A percentile compares a stretch with the other conserved stretches of the same genome.
Evolutionary conservation across 2,113 vertebrate genomes (phyloP).

Genomic region (Dicerorhinus sumatrensis): DNA sequence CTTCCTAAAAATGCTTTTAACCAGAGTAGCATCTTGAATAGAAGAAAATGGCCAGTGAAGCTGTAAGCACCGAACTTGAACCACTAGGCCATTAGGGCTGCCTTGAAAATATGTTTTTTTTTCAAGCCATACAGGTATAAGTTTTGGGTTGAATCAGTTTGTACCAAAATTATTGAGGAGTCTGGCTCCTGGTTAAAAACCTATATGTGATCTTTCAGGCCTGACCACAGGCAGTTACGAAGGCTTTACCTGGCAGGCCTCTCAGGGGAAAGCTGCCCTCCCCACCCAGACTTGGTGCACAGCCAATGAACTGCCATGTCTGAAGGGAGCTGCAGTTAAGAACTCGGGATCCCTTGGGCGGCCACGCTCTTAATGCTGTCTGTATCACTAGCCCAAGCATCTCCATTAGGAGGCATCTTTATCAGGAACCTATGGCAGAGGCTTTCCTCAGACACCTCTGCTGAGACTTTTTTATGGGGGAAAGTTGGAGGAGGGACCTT

Average conservation of each 20-base stretch:
- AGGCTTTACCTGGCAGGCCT: neutral
- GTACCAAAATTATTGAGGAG: neutral
- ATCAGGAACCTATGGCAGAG: neutral
- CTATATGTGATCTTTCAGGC: neutral
- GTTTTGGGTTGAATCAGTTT: neutral
- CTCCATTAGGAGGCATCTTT: too few relatives aligned
- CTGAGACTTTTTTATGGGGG: neutral
- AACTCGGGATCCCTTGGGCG: too few relatives aligned
- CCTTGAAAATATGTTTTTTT: neutral
- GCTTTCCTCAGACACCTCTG: neutral
- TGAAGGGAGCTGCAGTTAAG: neutral
- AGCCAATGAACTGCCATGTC: accelerated
- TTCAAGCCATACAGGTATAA: neutral
- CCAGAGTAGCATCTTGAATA: neutral
- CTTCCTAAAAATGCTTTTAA: neutral
- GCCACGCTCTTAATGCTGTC: neutral
- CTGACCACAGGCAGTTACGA: neutral
- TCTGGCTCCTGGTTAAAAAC: neutral
- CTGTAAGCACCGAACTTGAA: too few relatives aligned
- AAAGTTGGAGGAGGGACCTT: too few relatives aligned
- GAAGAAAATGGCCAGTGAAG: neutral
- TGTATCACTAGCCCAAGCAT: neutral
- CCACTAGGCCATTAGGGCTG: too few relatives aligned
- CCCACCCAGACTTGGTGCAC: accelerated
- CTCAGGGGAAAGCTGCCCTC: neutral